A percentile compares a stretch with the other conserved stretches of the same genome.
phyloP scores from a whole-genome alignment of 1,140 invertebrate genomes.

The Trigoniulus corallinus region DNA sequence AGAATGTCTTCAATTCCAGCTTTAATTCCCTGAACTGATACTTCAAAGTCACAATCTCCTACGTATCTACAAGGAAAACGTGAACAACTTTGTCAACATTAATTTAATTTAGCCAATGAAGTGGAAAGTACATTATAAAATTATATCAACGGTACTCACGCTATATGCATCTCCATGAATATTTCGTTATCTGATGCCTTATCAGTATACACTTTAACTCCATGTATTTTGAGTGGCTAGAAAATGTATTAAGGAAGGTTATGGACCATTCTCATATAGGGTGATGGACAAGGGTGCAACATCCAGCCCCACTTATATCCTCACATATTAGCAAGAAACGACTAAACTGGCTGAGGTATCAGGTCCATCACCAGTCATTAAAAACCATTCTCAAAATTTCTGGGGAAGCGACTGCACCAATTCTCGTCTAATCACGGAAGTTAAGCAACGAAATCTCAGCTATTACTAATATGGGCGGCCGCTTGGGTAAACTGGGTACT shows the following conservation, averaged over 20 bases:
- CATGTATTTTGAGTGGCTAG: not conserved
- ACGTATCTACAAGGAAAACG: not conserved
- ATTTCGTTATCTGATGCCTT: not conserved
- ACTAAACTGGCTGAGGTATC: no score
- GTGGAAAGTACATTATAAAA: not conserved
- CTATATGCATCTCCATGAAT: not conserved
- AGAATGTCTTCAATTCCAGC: conserved; percentile 87
- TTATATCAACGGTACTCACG: not conserved
- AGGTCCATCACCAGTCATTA: no score
- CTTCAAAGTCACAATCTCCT: not conserved
- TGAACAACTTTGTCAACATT: no score
- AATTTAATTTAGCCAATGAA: not conserved
- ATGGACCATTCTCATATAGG: not conserved
- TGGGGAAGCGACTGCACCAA: no score
- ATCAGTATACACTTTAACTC: not conserved
- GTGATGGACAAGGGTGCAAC: no score
- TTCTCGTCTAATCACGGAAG: no score
- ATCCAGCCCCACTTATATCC: no score
- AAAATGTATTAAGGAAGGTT: not conserved
- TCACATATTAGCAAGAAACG: no score
- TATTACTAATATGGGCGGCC: no score
- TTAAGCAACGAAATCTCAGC: no score
- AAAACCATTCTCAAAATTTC: no score
- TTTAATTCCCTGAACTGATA: conserved; percentile 59
- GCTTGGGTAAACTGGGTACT: no score